phyloP scores from a whole-genome alignment of 2,888 invertebrate species.

The Bibio marci region DNA sequence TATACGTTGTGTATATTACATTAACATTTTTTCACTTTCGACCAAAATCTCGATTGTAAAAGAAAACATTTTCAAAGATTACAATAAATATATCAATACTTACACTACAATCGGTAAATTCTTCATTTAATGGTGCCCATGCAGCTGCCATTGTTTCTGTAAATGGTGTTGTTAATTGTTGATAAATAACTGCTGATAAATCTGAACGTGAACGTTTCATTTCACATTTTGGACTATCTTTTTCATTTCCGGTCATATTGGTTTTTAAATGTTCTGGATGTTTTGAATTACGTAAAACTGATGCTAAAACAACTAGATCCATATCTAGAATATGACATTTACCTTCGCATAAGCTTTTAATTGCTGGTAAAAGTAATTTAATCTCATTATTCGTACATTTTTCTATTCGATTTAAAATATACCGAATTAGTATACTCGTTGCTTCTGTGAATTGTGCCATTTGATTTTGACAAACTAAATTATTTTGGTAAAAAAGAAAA shows the following conservation, averaged over 20 bases:
- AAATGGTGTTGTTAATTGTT: conserved; percentile 52
- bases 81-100: conserved; percentile 13
- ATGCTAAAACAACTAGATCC: conserved; percentile 59
- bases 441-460: conserved; percentile 49
- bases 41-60: too few species aligned
- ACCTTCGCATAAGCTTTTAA: conserved; percentile 53
- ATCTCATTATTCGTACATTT: conserved; percentile 27
- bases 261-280: conserved; percentile 37
- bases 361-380: conserved; percentile 46
- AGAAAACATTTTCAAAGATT: background rate
- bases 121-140: conserved; percentile 30
- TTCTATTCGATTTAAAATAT: conserved; percentile 34
- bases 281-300: conserved; percentile 58
- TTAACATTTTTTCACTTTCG: too few species aligned
- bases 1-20: too few species aligned
- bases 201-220: conserved; percentile 43
- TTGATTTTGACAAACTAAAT: conserved; percentile 49
- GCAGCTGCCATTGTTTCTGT: conserved; percentile 33
- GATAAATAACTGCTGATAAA: conserved; percentile 51
- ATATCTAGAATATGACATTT: conserved; percentile 50
- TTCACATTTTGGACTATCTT: conserved; percentile 38
- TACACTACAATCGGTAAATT: conserved; percentile 27
- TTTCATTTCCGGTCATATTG: conserved; percentile 32
- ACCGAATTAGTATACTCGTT: conserved; percentile 47
- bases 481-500: too few species aligned